Base-by-base conservation (phyloP, 2,113 vertebrate species). In the Pipra filicauda region DNA sequence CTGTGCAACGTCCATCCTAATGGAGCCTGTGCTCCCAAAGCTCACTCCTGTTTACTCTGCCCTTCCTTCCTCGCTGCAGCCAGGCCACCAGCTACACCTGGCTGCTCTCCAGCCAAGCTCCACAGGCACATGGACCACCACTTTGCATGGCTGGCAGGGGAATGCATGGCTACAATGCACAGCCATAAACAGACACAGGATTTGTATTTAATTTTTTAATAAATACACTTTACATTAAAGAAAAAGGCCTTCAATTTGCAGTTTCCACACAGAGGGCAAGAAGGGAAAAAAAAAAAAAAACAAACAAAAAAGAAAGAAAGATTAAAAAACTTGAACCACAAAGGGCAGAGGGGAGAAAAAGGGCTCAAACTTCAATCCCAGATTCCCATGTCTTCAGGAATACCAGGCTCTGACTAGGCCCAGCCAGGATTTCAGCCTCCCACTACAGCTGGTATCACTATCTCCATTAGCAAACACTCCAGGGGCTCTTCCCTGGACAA, bases 141-240 rank as follows among this genome's bases (percentile, higher is more conserved):
- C 64, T 79, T 8, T 35, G 49, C 51, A 62, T 3, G 8, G 51
- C 55, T 8, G 33, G 66, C 51, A 72, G 65, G 52, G 26, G 57
- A 85, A 67, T 3, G 16, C 44, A n/a, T 3, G 66, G 91, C 77
- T 64, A 80, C 90, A 77, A n/a, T 23, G 82, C 92, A 87, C 49
- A 96, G 95, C 93, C 96, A 96, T 76, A 88, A 93, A 97, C 94
- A 96, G 44, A 97, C 93, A 97, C 92, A 96, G 89, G 93, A 96
- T 85, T 96, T 97, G 97, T 86, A 97, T 97, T 98, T 98, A 91
- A 96, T 98, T 98, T 98, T 98, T 97, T 98, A 98, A 98, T 98
- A 98, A 98, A 98, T 98, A 98, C 98, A 98, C 96, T 98, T 98
- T 98, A 98, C 98, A 98, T 98, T 97, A 98, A 98, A 98, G 97